Evolutionary conservation across 2,113 vertebrate species (phyloP).

Genomic region (Equus quagga): DNA sequence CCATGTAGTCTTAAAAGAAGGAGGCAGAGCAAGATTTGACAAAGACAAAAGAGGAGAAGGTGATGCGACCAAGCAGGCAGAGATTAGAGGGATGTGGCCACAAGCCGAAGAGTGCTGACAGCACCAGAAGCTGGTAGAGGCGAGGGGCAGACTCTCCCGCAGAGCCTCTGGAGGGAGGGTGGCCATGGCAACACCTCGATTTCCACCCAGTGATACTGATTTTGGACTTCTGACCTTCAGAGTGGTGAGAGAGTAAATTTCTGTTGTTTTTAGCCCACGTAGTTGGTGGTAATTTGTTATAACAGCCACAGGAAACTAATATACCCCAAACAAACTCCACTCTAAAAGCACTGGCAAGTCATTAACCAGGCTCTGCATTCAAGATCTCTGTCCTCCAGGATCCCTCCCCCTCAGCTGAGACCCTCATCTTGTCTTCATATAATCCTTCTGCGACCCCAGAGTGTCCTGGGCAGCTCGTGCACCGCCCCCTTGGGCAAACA

Average conservation of each 20-base stretch:
- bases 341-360: neutral
- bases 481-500: neutral
- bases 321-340: neutral
- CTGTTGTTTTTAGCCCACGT: neutral
- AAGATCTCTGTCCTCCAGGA: neutral
- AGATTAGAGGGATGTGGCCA: neutral
- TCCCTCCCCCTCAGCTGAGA: rapidly evolving
- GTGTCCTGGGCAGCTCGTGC: neutral
- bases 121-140: neutral
- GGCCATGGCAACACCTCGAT: neutral
- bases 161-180: neutral
- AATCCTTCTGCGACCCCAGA: neutral
- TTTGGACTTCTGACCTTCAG: neutral
- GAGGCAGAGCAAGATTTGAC: neutral
- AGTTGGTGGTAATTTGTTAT: neutral
- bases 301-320: neutral
- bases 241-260: neutral
- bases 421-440: rapidly evolving
- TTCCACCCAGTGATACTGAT: neutral
- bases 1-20: neutral
- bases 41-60: neutral
- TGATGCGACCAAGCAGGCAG: neutral
- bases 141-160: neutral
- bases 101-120: neutral
- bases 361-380: neutral